These are phyloP conservation scores for Egretta garzetta DNA, from an alignment of 2,113 vertebrate genomes.

Conservation along the genomic window DNA sequence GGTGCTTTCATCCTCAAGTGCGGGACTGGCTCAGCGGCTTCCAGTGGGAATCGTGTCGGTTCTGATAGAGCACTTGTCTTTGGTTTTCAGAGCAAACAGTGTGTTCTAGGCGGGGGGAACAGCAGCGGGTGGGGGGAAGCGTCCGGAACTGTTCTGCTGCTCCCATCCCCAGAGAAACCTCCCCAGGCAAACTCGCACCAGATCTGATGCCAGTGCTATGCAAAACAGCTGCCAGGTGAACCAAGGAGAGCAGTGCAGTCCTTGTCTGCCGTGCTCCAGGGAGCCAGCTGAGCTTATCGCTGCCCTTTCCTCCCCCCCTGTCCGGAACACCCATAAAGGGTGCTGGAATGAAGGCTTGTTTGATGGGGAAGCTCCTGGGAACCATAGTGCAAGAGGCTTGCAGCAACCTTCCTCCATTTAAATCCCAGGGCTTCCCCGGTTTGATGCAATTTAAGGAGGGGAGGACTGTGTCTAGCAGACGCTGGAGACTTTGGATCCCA, in stretches of 20 bases:
- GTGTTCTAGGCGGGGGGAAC: background rate
- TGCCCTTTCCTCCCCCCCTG: background rate
- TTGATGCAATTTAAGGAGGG: background rate
- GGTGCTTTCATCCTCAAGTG: background rate
- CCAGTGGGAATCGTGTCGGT: background rate
- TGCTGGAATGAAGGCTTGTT: no score
- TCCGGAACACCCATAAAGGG: background rate
- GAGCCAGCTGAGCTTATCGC: background rate
- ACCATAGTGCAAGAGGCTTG: background rate
- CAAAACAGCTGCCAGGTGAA: slow-evolving; percentile 70
- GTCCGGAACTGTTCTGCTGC: slow-evolving; percentile 55
- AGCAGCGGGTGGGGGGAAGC: slow-evolving; percentile 22
- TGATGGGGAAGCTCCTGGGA: background rate
- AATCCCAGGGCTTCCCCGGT: background rate
- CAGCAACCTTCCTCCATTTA: background rate
- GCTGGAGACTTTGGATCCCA: background rate
- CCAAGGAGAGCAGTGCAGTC: slow-evolving; percentile 26
- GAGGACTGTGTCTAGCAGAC: background rate
- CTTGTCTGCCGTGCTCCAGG: background rate
- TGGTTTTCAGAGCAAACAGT: background rate
- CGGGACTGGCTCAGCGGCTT: background rate
- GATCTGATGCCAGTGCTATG: slow-evolving; percentile 73
- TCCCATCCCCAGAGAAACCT: slow-evolving; percentile 76
- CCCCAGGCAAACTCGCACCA: slow-evolving; percentile 76
- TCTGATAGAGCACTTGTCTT: background rate